Percentiles rank a stretch among this genome's conserved stretches.
Evolutionary conservation across 2,797 vertebrate species (phyloP).

Genomic region (Myotis findleyi): DNA sequence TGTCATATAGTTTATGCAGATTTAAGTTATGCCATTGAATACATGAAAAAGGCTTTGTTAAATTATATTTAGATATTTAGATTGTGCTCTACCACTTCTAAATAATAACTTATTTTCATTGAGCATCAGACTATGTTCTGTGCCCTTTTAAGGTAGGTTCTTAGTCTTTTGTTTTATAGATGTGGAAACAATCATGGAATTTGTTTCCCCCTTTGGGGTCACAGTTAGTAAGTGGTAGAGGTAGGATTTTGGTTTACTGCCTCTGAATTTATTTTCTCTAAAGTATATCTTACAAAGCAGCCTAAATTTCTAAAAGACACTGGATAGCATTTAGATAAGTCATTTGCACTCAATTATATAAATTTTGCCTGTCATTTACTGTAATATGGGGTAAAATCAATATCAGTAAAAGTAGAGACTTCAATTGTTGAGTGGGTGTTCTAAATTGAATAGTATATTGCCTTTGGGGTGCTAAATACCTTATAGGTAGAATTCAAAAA

Average conservation of each 20-base stretch:
- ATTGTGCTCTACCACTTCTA: neutral
- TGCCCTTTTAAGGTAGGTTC: neutral
- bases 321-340: conserved; percentile 19
- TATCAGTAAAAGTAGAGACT: conserved; percentile 21
- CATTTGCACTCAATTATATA: neutral
- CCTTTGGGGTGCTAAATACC: conserved; percentile 23
- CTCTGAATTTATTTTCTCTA: neutral
- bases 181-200: neutral
- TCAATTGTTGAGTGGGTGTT: neutral
- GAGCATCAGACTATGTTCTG: neutral
- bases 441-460: conserved; percentile 28
- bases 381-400: neutral
- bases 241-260: neutral
- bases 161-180: neutral
- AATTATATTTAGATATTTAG: neutral
- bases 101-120: conserved; percentile 21
- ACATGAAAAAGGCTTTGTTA: conserved; percentile 22
- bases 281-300: neutral
- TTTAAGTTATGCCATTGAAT: neutral
- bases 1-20: neutral
- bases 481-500: conserved; percentile 33
- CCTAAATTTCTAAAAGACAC: conserved; percentile 11
- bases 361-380: conserved; percentile 24
- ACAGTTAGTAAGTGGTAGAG: neutral
- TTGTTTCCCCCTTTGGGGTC: neutral